Base-by-base conservation (phyloP, 2,113 vertebrate species). In the Vireo altiloquus region DNA sequence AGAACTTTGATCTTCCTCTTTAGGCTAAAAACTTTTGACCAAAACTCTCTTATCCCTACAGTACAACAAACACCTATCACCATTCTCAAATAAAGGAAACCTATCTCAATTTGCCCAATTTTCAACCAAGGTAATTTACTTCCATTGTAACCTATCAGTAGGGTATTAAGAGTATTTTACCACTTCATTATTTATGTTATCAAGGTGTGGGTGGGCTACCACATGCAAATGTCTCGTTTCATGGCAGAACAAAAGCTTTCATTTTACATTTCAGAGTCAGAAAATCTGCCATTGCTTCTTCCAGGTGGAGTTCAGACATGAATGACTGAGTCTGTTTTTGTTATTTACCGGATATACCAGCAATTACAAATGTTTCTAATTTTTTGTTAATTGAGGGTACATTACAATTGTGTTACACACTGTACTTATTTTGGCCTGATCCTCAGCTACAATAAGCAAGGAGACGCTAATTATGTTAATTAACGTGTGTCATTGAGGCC, bases 131-230 rank as follows among this genome's bases (percentile, higher is more conserved):
- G 39, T 35, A 50, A 49, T 86, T 63, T 47, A 63, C n/a, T 88
- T 70, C 60, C 56, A 64, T 7, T 40, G 64, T 33, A 74, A 75
- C 54, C 69, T 79, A 56, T 63, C 64, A 57, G 56, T 44, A 74
- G 47, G 25, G 21, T 33, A 53, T 31, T 54, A 57, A 68, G 31
- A 91, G 47, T 59, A 52, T 88, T 90, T 79, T 66, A 82, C 31
- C 61, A 44, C 21, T 39, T 92, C 75, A 53, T 71, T 74, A 88
- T 75, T 95, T 87, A 37, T 21, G 50, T 30, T 46, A 53, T 72
- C 20, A 53, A 77, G 70, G 70, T 59, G 59, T 69, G 93, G 39
- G 63, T 97, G 93, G 97, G 76, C 92, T 89, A 81, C 76, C 50
- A 2, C 10, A 57, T 65, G 61, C 39, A 40, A 75, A 49, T 25